Conservation (phyloP, 2,113 vertebrate species). For the Eptesicus fuscus region DNA sequence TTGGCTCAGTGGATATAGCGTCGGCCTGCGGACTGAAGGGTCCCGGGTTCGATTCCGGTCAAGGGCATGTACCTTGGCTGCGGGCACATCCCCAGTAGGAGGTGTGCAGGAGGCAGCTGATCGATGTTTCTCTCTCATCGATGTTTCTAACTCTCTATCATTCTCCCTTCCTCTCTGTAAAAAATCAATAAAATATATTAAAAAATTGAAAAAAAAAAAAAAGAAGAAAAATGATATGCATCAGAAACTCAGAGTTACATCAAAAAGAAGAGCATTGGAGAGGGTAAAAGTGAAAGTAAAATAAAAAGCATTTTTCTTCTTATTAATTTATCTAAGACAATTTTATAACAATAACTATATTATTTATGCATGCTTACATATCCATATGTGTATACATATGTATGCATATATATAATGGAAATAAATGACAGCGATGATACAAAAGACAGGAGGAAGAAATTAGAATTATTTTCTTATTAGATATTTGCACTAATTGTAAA, state of each 20-base stretch:
- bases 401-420: neutral
- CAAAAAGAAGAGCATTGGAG: neutral
- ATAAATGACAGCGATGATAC: neutral
- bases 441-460: neutral
- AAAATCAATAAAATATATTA: too few relatives aligned
- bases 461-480: neutral
- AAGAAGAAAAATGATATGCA: neutral
- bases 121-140: too few relatives aligned
- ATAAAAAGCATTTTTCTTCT: neutral
- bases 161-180: too few relatives aligned
- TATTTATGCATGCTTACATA: neutral
- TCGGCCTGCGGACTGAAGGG: too few relatives aligned
- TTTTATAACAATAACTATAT: neutral
- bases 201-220: too few relatives aligned
- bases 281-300: neutral
- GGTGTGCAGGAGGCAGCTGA: too few relatives aligned
- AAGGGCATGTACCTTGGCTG: too few relatives aligned
- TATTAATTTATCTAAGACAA: neutral
- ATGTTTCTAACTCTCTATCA: too few relatives aligned
- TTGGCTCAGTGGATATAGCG: too few relatives aligned
- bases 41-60: too few relatives aligned
- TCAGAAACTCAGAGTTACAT: neutral
- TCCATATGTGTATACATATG: neutral
- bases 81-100: too few relatives aligned
- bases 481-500: neutral